Conservation (phyloP, 2,888 invertebrate species). For the Eilema depressum region DNA sequence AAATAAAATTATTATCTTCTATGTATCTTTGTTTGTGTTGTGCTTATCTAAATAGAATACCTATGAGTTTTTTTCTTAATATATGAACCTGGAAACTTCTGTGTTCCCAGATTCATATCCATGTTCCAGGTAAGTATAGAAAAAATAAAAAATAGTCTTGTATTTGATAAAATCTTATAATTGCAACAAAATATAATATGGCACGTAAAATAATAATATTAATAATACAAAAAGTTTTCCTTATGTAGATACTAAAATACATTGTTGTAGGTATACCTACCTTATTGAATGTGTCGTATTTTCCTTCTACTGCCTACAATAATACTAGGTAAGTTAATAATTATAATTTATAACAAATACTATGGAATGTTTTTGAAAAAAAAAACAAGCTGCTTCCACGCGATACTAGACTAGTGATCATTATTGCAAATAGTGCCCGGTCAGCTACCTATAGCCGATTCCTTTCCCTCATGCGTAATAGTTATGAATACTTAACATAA, state of each 20-base stretch:
- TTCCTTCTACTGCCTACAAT: neutral
- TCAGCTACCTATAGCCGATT: no score
- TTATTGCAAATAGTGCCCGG: no score
- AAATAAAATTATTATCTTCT: slow-evolving; percentile 22
- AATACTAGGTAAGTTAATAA: neutral
- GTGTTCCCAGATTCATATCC: no score
- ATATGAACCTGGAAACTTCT: no score
- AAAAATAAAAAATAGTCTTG: neutral
- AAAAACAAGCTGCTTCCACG: no score
- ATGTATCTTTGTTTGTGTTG: neutral
- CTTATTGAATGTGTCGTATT: neutral
- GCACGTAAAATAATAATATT: slow-evolving; percentile 9
- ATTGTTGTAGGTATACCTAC: neutral
- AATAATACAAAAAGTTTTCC: slow-evolving; percentile 2
- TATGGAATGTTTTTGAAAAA: no score
- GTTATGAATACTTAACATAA: no score
- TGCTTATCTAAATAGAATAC: neutral
- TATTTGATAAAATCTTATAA: slow-evolving; percentile 12
- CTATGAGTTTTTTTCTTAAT: no score
- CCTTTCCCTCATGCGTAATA: no score
- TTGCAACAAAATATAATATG: slow-evolving; percentile 20
- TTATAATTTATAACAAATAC: neutral
- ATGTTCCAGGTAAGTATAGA: neutral
- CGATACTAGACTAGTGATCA: no score
- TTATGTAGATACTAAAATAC: neutral